Evolutionary conservation across 2,797 vertebrate species (phyloP), one percentile per base, ranked within the genome.

Genomic region (Gobio occitaniae): DNA sequence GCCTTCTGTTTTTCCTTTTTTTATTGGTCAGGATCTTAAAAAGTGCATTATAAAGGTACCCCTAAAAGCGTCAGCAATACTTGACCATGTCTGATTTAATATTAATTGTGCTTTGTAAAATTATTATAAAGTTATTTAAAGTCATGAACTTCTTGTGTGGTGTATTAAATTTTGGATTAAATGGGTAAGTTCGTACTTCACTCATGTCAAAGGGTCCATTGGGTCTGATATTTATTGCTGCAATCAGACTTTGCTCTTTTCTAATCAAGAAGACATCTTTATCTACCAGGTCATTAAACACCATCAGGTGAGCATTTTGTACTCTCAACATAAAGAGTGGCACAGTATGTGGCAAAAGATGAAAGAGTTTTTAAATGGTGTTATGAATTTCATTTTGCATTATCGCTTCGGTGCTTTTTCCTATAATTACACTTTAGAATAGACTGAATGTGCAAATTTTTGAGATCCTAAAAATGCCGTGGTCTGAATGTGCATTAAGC

Each of bases 41-140:
- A 89, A 89, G 88, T 88, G 88, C 86, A 80, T 89, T 89, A 61
- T 88, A 82, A 87, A 54, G 83, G 85, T 87, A 88, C 85, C 82
- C 71, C 15, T 17, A 44, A 82, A 71, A 68, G 81, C 41, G 75
- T 88, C 84, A 79, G 88, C 87, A 89, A 86, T 88, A 87, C 68
- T 74, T 78, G 78, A 75, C 59, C 84, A 68, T 84, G 48, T 84
- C 71, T 72, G 76, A 80, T 87, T 84, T 68, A 75, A 63, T 63
- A 44, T 77, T 56, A 63, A 69, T 68, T 72, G 78, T 68, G 85
- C 48, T 84, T 72, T 71, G 56, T 81, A 76, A 84, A 77, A 80
- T 54, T 56, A 56, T 44, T 75, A 68, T 71, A 56, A 75, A 32
- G 7, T 71, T 86, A 86, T 86, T 84, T 66, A 81, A 78, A 68